Percentiles rank a stretch among this genome's conserved stretches.
These are phyloP conservation scores for Bradypus variegatus DNA, from an alignment of 2,797 vertebrate genomes.

Conservation along the genomic window DNA sequence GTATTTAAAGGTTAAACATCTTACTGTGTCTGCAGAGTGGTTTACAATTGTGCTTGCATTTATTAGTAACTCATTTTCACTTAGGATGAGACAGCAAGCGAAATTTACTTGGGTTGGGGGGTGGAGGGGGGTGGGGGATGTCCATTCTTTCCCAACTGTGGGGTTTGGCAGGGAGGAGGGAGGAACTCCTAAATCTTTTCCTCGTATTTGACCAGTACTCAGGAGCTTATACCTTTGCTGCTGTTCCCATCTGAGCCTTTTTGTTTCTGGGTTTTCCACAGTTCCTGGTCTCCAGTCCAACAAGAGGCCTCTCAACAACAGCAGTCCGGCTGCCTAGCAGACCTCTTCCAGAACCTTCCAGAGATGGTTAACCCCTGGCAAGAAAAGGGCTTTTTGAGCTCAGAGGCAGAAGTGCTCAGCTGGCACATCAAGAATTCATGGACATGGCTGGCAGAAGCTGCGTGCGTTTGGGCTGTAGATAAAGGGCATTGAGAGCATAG, in stretches of 20 bases:
- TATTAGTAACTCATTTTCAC: background rate
- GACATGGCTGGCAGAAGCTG: background rate
- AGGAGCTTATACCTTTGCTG: background rate
- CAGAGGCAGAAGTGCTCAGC: background rate
- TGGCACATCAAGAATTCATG: background rate
- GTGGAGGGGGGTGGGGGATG: too few relatives aligned
- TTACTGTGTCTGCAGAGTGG: background rate
- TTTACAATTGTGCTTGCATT: background rate
- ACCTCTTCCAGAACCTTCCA: constrained; percentile 53
- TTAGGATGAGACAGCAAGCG: background rate
- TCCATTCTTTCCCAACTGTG: background rate
- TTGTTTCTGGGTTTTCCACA: constrained; percentile 6
- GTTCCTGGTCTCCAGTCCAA: constrained; percentile 40
- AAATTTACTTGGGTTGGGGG: background rate
- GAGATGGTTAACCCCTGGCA: constrained; percentile 48
- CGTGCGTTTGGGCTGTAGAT: background rate
- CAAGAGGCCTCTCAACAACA: constrained; percentile 48
- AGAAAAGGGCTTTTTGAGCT: background rate
- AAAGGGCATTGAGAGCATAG: background rate
- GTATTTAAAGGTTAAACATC: background rate
- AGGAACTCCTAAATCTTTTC: background rate
- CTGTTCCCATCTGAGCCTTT: background rate
- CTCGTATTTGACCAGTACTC: background rate
- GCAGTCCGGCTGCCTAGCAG: constrained; percentile 2
- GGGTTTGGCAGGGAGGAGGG: background rate